A percentile compares a stretch with the other conserved stretches of the same genome.
Evolutionary conservation across 2,888 invertebrate genomes (phyloP).

Genomic region (Drosophila setosimentum): DNA sequence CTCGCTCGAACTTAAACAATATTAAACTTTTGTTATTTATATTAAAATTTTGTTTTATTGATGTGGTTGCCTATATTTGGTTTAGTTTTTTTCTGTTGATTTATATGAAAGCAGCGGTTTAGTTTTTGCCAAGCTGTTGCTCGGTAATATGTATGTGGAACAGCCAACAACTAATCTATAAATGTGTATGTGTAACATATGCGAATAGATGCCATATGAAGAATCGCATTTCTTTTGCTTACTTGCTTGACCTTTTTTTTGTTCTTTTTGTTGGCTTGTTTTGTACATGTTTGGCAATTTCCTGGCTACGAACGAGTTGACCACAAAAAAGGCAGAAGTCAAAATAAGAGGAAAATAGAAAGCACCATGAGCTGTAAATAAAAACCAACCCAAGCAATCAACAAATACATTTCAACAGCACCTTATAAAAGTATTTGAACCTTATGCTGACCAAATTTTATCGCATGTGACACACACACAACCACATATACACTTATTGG

Average conservation of each 20-base stretch:
- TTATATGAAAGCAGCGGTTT: constrained; percentile 60
- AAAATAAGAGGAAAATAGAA: constrained; percentile 61
- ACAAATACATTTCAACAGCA: constrained; percentile 79
- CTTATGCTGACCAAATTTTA: constrained; percentile 81
- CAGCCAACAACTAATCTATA: constrained; percentile 39
- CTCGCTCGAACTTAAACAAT: constrained; percentile 37
- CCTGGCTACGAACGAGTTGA: constrained; percentile 78
- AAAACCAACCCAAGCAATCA: constrained; percentile 77
- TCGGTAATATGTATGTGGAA: constrained; percentile 4
- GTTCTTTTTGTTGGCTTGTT: constrained; percentile 47
- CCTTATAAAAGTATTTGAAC: constrained; percentile 81
- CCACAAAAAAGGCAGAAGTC: constrained; percentile 67
- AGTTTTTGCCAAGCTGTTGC: constrained; percentile 65
- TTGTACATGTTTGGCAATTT: constrained; percentile 73
- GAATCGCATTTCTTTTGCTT: constrained; percentile 65
- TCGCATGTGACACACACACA: constrained; percentile 69
- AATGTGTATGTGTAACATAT: constrained; percentile 14
- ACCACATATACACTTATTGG: constrained; percentile 37
- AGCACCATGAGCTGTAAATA: constrained; percentile 67
- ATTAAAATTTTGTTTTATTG: constrained; percentile 78
- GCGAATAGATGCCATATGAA: constrained; percentile 38
- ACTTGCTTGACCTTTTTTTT: constrained; percentile 55
- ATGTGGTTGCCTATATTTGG: constrained; percentile 66
- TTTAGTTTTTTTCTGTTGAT: constrained; percentile 30
- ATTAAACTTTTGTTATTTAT: constrained; percentile 76